These are phyloP conservation scores for Acrocephalus arundinaceus DNA, from an alignment of 2,113 vertebrate genomes.

Conservation along the genomic window DNA sequence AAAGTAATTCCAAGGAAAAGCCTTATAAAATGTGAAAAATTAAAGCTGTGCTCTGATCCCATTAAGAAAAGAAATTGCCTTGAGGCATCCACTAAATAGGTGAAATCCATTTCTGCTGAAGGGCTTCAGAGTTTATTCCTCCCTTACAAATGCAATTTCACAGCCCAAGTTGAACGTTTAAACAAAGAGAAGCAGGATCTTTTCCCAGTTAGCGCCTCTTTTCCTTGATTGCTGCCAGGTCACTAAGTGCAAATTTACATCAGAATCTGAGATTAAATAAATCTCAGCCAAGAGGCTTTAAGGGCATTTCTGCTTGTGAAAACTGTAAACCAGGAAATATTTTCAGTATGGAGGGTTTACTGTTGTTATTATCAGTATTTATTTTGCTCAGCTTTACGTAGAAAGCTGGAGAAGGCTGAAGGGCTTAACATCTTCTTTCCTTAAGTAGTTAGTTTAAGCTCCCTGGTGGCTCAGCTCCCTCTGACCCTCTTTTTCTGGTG, in stretches of 20 bases:
- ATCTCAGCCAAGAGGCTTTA: constrained; percentile 32
- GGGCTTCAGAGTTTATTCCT: constrained; percentile 65
- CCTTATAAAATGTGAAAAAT: constrained; percentile 69
- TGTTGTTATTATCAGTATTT: constrained; percentile 2
- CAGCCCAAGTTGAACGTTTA: constrained; percentile 49
- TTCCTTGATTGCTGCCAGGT: constrained; percentile 40
- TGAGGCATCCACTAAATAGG: constrained; percentile 64
- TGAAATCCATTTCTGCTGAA: constrained; percentile 66
- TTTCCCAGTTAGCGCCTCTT: constrained; percentile 16
- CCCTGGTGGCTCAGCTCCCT: not conserved
- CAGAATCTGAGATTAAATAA: constrained; percentile 27
- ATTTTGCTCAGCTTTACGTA: not conserved
- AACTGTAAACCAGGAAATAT: not conserved
- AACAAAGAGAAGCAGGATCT: constrained; percentile 33
- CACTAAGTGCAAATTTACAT: constrained; percentile 53
- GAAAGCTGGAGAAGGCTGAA: not conserved
- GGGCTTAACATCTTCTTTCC: not conserved
- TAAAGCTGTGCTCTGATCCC: constrained; percentile 60
- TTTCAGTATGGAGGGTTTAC: not conserved
- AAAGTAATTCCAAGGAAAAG: constrained; percentile 65
- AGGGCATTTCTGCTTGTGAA: not conserved
- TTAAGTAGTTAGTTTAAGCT: not conserved
- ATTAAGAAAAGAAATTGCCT: constrained; percentile 72
- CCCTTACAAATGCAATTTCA: constrained; percentile 61
- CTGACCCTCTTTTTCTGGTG: not conserved